A percentile compares a stretch with the other conserved stretches of the same genome.
Conservation (phyloP, 2,888 invertebrate species). For the Phorcus lineatus region DNA sequence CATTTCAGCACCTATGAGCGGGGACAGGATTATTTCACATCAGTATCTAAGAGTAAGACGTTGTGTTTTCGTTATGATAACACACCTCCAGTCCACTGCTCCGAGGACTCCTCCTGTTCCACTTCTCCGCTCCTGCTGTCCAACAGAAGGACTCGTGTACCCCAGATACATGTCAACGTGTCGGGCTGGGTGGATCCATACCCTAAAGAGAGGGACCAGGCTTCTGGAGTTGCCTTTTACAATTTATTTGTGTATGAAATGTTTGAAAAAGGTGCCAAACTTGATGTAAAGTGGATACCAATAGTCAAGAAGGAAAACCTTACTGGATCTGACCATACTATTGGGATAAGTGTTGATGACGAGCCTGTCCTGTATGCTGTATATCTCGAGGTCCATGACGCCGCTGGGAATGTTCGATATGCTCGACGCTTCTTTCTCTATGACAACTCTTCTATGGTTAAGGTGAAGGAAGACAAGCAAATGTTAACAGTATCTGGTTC, state of each 20-base stretch:
- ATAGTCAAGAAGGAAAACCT: no score
- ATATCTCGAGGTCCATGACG: slow-evolving; percentile 12
- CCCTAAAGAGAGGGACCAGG: slow-evolving; percentile 33
- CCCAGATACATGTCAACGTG: no score
- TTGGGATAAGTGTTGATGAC: no score
- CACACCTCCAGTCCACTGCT: slow-evolving; percentile 10
- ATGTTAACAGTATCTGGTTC: slow-evolving; percentile 39
- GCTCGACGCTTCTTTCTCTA: slow-evolving; percentile 24
- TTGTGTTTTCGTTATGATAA: slow-evolving; percentile 23
- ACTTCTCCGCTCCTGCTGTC: no score
- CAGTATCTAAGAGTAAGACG: not conserved
- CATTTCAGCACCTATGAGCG: no score
- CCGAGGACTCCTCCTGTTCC: not conserved
- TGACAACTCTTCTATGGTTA: slow-evolving; percentile 25
- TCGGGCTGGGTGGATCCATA: slow-evolving; percentile 45
- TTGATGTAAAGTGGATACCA: no score
- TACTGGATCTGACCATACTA: no score
- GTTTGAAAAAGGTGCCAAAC: no score
- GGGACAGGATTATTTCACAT: not conserved
- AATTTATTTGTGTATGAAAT: slow-evolving; percentile 25
- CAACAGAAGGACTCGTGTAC: slow-evolving; percentile 34
- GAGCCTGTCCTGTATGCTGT: slow-evolving; percentile 13
- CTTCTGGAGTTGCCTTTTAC: slow-evolving; percentile 36
- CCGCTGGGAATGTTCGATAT: slow-evolving; percentile 21
- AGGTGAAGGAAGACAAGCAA: not conserved